Percentiles rank a stretch among this genome's conserved stretches.
phyloP scores from a whole-genome alignment of 1,140 invertebrate genomes.

The Drosophila repletoides region DNA sequence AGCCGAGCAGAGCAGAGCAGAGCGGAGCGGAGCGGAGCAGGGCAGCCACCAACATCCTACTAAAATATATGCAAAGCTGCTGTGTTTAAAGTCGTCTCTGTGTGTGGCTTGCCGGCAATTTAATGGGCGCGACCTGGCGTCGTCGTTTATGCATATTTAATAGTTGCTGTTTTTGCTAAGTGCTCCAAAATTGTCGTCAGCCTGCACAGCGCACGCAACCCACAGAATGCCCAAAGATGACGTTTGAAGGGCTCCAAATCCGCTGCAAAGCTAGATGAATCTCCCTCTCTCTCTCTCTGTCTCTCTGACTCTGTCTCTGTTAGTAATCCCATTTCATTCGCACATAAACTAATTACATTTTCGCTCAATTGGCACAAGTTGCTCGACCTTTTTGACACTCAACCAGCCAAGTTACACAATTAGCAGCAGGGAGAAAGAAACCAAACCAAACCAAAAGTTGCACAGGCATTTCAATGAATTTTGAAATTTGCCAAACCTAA shows the following conservation, averaged over 20 bases:
- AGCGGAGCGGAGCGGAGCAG: no score
- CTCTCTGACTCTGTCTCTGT: background rate
- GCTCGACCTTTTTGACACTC: constrained; percentile 58
- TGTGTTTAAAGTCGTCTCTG: constrained; percentile 68
- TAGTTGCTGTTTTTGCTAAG: constrained; percentile 80
- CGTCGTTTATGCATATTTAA: constrained; percentile 77
- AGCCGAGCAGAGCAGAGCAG: no score
- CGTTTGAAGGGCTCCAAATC: constrained; percentile 45
- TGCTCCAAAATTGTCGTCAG: constrained; percentile 63
- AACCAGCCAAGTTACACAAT: constrained; percentile 66
- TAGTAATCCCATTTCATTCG: background rate
- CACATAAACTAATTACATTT: constrained; percentile 70
- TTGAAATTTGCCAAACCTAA: constrained; percentile 57
- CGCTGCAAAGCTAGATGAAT: constrained; percentile 24
- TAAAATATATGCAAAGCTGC: constrained; percentile 79
- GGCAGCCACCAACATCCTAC: no score
- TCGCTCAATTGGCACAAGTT: constrained; percentile 56
- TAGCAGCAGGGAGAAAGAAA: constrained; percentile 38
- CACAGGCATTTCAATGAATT: constrained; percentile 75
- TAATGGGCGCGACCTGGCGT: constrained; percentile 67
- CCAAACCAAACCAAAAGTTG: constrained; percentile 58
- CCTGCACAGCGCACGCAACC: constrained; percentile 13
- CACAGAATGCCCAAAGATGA: constrained; percentile 14
- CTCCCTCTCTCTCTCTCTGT: background rate
- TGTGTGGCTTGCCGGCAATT: constrained; percentile 66